Percentiles rank a stretch among this genome's conserved stretches.
phyloP scores from a whole-genome alignment of 1,140 invertebrate genomes.

The Camponotus pennsylvanicus region DNA sequence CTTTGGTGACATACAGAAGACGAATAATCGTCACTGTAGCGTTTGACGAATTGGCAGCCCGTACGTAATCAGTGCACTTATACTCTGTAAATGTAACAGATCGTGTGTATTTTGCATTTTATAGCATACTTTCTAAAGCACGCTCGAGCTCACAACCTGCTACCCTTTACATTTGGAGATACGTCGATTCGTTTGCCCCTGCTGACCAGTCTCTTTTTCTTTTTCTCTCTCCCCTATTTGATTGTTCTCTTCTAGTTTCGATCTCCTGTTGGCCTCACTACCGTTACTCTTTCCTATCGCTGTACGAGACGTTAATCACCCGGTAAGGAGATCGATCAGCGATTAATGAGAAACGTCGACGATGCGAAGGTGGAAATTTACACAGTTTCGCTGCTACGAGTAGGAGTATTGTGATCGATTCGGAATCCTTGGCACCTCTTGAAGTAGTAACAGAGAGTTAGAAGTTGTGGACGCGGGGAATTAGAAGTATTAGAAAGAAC shows the following conservation, averaged over 20 bases:
- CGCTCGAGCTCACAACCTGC: neutral
- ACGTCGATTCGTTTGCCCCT: neutral
- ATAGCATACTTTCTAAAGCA: neutral
- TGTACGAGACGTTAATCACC: constrained; percentile 71
- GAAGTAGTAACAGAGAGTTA: constrained; percentile 43
- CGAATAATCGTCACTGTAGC: constrained; percentile 72
- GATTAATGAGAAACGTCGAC: constrained; percentile 77
- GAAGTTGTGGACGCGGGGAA: constrained; percentile 42
- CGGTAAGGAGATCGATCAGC: constrained; percentile 73
- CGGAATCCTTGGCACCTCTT: constrained; percentile 53
- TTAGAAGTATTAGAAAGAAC: constrained; percentile 55
- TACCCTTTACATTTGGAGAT: constrained; percentile 12
- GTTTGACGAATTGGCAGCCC: constrained; percentile 67
- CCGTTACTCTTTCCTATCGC: constrained; percentile 51
- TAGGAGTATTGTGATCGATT: constrained; percentile 65
- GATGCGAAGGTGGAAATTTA: constrained; percentile 71
- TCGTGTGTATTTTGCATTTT: neutral
- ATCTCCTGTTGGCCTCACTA: constrained; percentile 53
- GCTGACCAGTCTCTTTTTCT: constrained; percentile 23
- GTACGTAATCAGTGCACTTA: constrained; percentile 20
- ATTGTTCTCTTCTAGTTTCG: constrained; percentile 66
- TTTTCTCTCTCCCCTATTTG: constrained; percentile 40
- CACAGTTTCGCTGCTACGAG: constrained; percentile 51
- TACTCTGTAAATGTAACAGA: neutral
- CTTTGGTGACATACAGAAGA: constrained; percentile 74